Percentiles rank a stretch among this genome's conserved stretches.
These are phyloP conservation scores for Camelus bactrianus DNA, from an alignment of 2,113 vertebrate genomes.

Conservation along the genomic window DNA sequence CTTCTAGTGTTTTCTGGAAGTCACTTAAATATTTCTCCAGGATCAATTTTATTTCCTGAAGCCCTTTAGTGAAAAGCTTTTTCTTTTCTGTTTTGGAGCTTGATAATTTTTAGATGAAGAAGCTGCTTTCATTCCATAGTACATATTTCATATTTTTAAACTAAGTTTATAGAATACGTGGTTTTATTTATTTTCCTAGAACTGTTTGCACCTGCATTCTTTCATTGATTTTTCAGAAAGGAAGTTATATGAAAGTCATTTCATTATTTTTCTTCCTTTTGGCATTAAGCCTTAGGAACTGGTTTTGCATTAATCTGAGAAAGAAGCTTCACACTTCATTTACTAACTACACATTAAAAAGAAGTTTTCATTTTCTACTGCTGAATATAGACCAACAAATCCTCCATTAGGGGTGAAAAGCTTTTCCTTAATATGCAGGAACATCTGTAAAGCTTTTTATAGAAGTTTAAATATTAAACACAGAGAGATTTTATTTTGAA, in stretches of 20 bases:
- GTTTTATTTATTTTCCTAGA: conserved; percentile 50
- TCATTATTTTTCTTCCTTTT: conserved; percentile 72
- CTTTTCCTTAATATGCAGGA: conserved; percentile 52
- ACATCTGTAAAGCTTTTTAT: conserved; percentile 21
- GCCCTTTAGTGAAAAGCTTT: background rate
- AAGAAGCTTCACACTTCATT: conserved; percentile 73
- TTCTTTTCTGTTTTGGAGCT: conserved; percentile 31
- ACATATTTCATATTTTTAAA: conserved; percentile 43
- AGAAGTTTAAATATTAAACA: conserved; percentile 51
- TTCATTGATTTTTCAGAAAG: conserved; percentile 67
- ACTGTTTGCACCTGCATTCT: background rate
- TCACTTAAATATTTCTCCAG: conserved; percentile 47
- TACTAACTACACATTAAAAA: conserved; percentile 73
- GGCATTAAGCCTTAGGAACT: conserved; percentile 62
- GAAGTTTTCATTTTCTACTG: conserved; percentile 71
- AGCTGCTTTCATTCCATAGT: background rate
- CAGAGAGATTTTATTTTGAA: conserved; percentile 49
- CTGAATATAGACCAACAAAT: conserved; percentile 63
- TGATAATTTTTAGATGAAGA: conserved; percentile 48
- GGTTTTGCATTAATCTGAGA: conserved; percentile 67
- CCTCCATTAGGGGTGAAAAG: conserved; percentile 46
- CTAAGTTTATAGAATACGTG: conserved; percentile 35
- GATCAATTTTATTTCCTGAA: conserved; percentile 52
- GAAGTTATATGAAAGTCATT: conserved; percentile 51
- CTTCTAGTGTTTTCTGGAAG: conserved; percentile 10